phyloP scores from a whole-genome alignment of 2,888 invertebrate genomes.

The Ganaspis brasiliensis region DNA sequence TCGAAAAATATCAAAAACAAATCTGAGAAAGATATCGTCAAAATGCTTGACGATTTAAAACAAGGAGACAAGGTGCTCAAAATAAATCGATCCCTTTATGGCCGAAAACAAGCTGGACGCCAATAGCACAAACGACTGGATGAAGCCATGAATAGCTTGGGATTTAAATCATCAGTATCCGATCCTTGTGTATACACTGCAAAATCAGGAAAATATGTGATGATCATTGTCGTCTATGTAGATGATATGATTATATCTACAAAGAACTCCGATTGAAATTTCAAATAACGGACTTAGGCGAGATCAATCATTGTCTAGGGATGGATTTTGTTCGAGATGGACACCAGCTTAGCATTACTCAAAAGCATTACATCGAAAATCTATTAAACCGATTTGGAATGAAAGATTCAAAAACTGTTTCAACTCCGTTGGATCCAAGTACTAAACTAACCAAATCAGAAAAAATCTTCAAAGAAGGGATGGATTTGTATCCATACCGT shows the following conservation, averaged over 20 bases:
- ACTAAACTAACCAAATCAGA: constrained; percentile 47
- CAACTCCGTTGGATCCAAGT: constrained; percentile 59
- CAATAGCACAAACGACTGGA: constrained; percentile 4
- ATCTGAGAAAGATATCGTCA: constrained; percentile 32
- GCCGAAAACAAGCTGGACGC: too few relatives aligned
- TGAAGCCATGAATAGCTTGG: neutral
- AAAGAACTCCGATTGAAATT: too few relatives aligned
- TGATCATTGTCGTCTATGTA: constrained; percentile 43
- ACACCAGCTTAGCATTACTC: constrained; percentile 40
- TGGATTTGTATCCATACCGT: constrained; percentile 27
- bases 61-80: constrained; percentile 52
- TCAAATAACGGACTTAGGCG: too few relatives aligned
- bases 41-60: constrained; percentile 28
- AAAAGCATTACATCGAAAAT: constrained; percentile 60
- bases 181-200: too few relatives aligned
- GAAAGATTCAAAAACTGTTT: constrained; percentile 64
- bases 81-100: constrained; percentile 45
- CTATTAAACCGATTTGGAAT: constrained; percentile 64
- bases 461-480: neutral
- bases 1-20: neutral
- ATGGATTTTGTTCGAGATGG: constrained; percentile 23
- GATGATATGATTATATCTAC: neutral
- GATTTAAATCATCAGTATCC: neutral
- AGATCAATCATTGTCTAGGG: constrained; percentile 47
- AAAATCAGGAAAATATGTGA: constrained; percentile 2